A percentile compares a stretch with the other conserved stretches of the same genome.
Conservation (phyloP, 2,797 vertebrate genomes). For the Neopelma chrysocephalum region DNA sequence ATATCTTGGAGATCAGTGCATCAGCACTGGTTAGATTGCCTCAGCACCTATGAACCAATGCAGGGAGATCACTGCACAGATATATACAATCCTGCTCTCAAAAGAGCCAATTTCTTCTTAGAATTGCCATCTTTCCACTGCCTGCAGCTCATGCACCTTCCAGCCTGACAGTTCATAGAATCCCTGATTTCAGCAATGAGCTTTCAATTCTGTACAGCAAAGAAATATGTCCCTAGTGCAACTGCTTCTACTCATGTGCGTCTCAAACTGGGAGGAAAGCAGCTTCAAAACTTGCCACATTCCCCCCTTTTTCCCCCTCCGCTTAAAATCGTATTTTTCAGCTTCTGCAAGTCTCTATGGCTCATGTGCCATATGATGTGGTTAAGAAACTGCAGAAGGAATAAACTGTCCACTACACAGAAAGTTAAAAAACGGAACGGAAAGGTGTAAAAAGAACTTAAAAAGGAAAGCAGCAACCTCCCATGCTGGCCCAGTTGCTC, state of each 20-base stretch:
- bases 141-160: constrained; percentile 68
- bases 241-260: constrained; percentile 76
- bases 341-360: constrained; percentile 67
- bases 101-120: constrained; percentile 76
- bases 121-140: constrained; percentile 67
- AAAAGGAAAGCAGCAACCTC: constrained; percentile 79
- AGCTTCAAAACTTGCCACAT: constrained; percentile 38
- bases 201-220: constrained; percentile 75
- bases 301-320: background rate
- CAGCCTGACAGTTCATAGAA: constrained; percentile 73
- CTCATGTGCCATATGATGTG: constrained; percentile 1
- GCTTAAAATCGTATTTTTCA: constrained; percentile 36
- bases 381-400: constrained; percentile 74
- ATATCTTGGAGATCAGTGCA: constrained; percentile 59
- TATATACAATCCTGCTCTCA: constrained; percentile 68
- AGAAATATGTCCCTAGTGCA: constrained; percentile 78
- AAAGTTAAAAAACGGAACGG: constrained; percentile 66
- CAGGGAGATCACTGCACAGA: constrained; percentile 69
- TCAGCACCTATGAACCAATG: constrained; percentile 68
- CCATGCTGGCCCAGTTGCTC: constrained; percentile 73
- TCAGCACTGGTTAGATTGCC: constrained; percentile 68
- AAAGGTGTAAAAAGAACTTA: constrained; percentile 74
- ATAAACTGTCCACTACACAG: constrained; percentile 75
- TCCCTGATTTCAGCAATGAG: constrained; percentile 80
- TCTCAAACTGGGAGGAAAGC: constrained; percentile 68